Evolutionary conservation across 2,888 invertebrate species (phyloP), one percentile per base, ranked within the genome.

Genomic region (Suillia variegata): DNA sequence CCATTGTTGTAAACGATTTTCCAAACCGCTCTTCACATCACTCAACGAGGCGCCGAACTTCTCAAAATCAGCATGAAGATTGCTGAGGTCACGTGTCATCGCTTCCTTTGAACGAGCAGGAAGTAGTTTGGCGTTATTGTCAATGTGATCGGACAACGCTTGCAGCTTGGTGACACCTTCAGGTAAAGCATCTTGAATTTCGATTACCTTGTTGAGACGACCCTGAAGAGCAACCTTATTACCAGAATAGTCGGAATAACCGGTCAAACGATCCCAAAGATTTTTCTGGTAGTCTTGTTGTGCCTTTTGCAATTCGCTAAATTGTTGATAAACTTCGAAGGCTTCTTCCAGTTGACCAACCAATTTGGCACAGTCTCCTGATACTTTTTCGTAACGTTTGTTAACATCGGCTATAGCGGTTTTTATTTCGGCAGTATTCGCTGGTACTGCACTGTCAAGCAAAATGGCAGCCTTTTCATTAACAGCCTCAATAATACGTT

Each of bases 201-300:
- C 93, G 72, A 87, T 87, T 38, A 97, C 87, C 80, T 93, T 93
- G 45, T 85, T 86, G 18, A 96, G 84, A 72, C 94, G 88, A 47
- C 89, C 88, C 76, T 94, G 92, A n/a, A 97, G 83, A 0, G 90
- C 88, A 34, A 90, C 87, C 79, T 94, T 93, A 70, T 92, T 96
- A 6, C 96, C 96, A 33, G 91, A 90, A 67, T 90, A 92, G 80
- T 96, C 96, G 4, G 91, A 91, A 68, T 92, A 87, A 59, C 89
- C 86, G 50, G 92, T 88, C 5, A 97, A 83, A 67, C 91, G 90
- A 76, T 96, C 96, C 91, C 94, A 93, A 34, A 94, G 86, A 72
- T 92, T 91, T 77, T 94, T 95, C 72, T 95, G 93, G 81, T 93
- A 92, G 72, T 95, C 94, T 82, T 93, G 93, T 66, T 94, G 91